Evolutionary conservation across 2,888 invertebrate species (phyloP), one percentile per base, ranked within the genome.

Genomic region (Alloscopus bannaensis): DNA sequence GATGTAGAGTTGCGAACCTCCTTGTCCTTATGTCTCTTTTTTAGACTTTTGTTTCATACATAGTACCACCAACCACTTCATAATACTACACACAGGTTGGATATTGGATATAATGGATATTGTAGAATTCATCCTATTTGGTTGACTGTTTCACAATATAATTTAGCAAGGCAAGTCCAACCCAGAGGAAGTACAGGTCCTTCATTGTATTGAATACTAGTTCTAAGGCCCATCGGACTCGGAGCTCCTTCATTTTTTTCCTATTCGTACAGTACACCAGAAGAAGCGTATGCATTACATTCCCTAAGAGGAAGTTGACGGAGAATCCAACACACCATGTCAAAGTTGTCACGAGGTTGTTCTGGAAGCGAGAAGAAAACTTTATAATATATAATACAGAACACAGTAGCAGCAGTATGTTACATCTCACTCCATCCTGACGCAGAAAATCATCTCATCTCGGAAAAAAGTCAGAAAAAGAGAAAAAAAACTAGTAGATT

Each of bases 81-180:
- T n/a, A n/a, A n/a, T n/a, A n/a, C n/a, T n/a, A n/a, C n/a, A n/a
- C n/a, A n/a, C n/a, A n/a, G n/a, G n/a, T n/a, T n/a, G n/a, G n/a
- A n/a, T n/a, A n/a, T n/a, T n/a, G n/a, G n/a, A n/a, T n/a, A n/a
- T n/a, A n/a, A n/a, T n/a, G n/a, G n/a, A n/a, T n/a, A n/a, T n/a
- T n/a, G n/a, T n/a, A n/a, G n/a, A n/a, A n/a, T n/a, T 36, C 13
- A 8, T 36, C 16, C 59, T 69, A 68, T 76, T 76, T 72, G n/a
- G 72, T 80, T 22, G 80, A 80, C 69, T 73, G 52, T 60, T n/a
- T 45, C 71, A 81, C 71, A 47, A 76, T 65, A 69, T 76, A 66
- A 72, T 82, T 73, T 71, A 82, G 47, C 72, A 82, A 80, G 77
- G 82, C 80, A 65, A 79, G 77, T 60, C 82, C 82, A n/a, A 82